Conservation (phyloP, 2,888 invertebrate genomes). For the Acronicta aceris region DNA sequence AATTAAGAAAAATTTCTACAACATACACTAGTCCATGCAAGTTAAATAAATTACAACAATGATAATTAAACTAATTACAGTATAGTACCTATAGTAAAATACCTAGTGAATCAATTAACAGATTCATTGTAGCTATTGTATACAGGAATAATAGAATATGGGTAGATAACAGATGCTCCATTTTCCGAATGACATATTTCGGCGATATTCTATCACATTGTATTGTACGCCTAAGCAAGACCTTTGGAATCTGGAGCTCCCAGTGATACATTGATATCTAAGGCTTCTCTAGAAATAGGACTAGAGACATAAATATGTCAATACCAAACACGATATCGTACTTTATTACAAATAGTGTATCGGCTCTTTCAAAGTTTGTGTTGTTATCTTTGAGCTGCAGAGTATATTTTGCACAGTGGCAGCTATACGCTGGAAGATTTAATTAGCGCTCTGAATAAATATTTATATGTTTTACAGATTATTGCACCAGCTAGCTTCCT, state of each 20-base stretch:
- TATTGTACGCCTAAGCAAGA: constrained; percentile 7
- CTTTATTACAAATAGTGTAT: constrained; percentile 3
- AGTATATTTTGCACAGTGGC: too few relatives aligned
- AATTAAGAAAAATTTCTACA: too few relatives aligned
- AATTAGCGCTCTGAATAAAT: too few relatives aligned
- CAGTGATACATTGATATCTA: constrained; percentile 5
- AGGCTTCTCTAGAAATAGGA: background rate
- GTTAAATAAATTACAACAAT: too few relatives aligned
- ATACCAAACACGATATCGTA: background rate
- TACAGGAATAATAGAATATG: background rate
- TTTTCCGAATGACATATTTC: background rate
- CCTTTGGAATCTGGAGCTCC: constrained; percentile 1
- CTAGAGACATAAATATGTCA: constrained; percentile 8
- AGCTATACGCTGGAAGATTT: too few relatives aligned
- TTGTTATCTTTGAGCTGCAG: too few relatives aligned
- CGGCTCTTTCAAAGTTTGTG: background rate
- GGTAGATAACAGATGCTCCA: background rate
- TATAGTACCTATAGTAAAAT: too few relatives aligned
- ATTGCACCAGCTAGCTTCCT: too few relatives aligned
- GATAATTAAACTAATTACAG: too few relatives aligned
- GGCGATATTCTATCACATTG: background rate
- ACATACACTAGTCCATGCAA: too few relatives aligned
- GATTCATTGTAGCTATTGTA: background rate
- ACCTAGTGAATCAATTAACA: constrained; percentile 6
- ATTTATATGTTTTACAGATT: too few relatives aligned